Conservation (phyloP, 2,113 vertebrate species). For the Rafetus swinhoei region DNA sequence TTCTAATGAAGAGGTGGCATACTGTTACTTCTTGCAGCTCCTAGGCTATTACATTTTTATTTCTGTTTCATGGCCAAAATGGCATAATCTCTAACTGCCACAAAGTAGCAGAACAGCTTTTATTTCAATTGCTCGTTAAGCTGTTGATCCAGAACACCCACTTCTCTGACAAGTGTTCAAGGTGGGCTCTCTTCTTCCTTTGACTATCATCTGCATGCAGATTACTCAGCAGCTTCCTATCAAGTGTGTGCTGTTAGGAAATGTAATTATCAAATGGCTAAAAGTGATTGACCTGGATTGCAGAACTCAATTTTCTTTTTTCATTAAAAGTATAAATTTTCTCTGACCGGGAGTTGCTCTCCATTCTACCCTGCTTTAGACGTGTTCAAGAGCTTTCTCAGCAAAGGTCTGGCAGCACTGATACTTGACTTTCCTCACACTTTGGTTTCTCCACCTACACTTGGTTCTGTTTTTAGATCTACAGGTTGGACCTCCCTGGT, state of each 20-base stretch:
- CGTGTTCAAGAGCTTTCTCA: neutral
- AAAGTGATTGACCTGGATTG: conserved; percentile 29
- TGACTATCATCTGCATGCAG: neutral
- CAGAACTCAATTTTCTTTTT: conserved; percentile 17
- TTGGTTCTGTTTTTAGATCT: neutral
- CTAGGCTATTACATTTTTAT: neutral
- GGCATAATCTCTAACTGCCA: neutral
- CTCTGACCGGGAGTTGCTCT: conserved; percentile 7
- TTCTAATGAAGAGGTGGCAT: neutral
- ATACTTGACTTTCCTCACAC: neutral
- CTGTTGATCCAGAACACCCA: neutral
- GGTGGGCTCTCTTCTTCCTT: neutral
- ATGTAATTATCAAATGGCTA: conserved; percentile 11
- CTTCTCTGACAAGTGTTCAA: neutral
- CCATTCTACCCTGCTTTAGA: conserved; percentile 10
- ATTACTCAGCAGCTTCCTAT: neutral
- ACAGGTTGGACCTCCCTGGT: too few relatives aligned
- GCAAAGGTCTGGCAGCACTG: neutral
- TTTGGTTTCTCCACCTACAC: neutral
- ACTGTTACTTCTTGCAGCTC: neutral
- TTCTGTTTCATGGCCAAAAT: neutral
- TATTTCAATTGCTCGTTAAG: neutral
- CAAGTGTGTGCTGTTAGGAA: neutral
- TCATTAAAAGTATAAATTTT: conserved; percentile 1
- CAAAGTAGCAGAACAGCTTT: neutral